A percentile compares a stretch with the other conserved stretches of the same genome.
phyloP scores from a whole-genome alignment of 2,888 invertebrate genomes.

The Xylota sylvarum region DNA sequence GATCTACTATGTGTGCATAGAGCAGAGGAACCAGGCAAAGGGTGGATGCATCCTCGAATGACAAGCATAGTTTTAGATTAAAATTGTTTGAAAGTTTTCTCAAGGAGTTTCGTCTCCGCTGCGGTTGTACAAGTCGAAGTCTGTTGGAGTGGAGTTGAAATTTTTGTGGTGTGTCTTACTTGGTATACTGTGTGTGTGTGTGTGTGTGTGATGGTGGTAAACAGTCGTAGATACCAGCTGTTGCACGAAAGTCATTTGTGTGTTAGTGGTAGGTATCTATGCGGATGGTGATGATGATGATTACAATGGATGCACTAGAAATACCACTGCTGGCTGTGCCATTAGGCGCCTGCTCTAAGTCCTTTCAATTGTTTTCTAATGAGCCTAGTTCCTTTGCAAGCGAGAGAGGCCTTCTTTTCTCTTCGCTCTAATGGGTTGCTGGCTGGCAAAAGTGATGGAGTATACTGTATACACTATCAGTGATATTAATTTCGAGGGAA shows the following conservation, averaged over 20 bases:
- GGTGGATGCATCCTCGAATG: conserved; percentile 57
- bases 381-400: conserved; percentile 56
- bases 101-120: conserved; percentile 60
- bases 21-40: not conserved
- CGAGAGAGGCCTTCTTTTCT: conserved; percentile 19
- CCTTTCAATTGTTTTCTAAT: conserved; percentile 72
- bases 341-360: conserved; percentile 30
- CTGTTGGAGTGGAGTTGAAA: conserved; percentile 27
- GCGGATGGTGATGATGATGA: conserved; percentile 52
- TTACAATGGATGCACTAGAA: conserved; percentile 54
- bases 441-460: conserved; percentile 1
- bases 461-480: conserved; percentile 43
- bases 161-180: conserved; percentile 48
- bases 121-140: conserved; percentile 18
- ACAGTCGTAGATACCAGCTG: conserved; percentile 56
- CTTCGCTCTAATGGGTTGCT: not conserved
- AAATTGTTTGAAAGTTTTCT: conserved; percentile 74
- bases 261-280: conserved; percentile 53
- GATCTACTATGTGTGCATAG: too few relatives aligned
- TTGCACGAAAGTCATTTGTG: conserved; percentile 64
- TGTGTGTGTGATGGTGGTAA: conserved; percentile 39
- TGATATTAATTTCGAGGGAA: conserved; percentile 62
- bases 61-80: conserved; percentile 75
- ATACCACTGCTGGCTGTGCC: not conserved
- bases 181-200: conserved; percentile 6